Evolutionary conservation across 2,113 vertebrate genomes (phyloP).

Genomic region (Apteryx mantelli): DNA sequence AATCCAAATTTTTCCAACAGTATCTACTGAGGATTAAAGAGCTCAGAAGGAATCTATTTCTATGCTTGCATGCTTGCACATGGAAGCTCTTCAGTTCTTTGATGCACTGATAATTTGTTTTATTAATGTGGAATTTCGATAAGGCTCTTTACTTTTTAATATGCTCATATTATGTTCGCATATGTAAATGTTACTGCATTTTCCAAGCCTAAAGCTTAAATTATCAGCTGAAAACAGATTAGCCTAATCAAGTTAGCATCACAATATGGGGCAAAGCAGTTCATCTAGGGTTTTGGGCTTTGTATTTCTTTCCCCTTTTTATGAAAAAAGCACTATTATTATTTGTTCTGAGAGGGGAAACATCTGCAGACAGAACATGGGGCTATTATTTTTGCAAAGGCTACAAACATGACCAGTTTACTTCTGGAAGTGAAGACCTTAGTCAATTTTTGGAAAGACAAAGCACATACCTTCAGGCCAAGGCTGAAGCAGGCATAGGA

Average conservation of each 20-base stretch:
- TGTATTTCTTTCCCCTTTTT: neutral
- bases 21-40: neutral
- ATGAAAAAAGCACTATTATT: neutral
- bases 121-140: conserved; percentile 39
- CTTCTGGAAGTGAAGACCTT: neutral
- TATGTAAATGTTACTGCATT: neutral
- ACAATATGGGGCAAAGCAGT: neutral
- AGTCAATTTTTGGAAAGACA: neutral
- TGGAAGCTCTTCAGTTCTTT: neutral
- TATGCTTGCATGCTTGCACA: neutral
- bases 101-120: conserved; percentile 8
- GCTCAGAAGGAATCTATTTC: neutral
- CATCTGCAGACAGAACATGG: rapidly evolving
- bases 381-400: neutral
- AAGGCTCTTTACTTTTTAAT: conserved; percentile 3
- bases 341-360: neutral
- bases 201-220: conserved; percentile 2
- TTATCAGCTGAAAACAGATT: neutral
- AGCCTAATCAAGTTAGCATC: neutral
- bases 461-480: neutral
- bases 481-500: neutral
- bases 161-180: neutral
- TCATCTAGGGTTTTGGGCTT: neutral
- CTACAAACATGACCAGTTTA: neutral
- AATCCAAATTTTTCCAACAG: neutral